Evolutionary conservation across 2,797 vertebrate genomes (phyloP), one percentile per base, ranked within the genome.

Genomic region (Pampus argenteus): DNA sequence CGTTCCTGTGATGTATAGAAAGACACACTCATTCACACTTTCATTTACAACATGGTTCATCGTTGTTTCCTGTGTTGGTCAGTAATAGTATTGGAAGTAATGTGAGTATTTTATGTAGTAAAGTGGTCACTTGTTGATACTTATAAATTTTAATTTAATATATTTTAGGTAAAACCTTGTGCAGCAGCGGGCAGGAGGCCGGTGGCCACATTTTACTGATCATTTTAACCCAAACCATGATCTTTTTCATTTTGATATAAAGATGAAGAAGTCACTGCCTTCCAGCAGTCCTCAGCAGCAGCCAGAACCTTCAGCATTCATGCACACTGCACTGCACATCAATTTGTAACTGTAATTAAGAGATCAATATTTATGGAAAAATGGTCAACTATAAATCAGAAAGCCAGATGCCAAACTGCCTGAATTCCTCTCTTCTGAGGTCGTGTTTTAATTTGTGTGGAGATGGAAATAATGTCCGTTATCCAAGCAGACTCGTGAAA

Each of bases 381-480:
- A 73, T 34, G 38, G 22, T 71, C 23, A 40, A 40, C 55, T 61
- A 51, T 38, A 48, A 66, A 48, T 52, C 52, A 74, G 13, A 74
- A 14, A 29, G 11, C 0, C 0, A 9, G 44, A 51, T 56, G 74
- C 54, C 73, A 83, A 75, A 69, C 69, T 56, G 64, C 55, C 51
- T 73, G 58, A 71, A 85, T 81, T 82, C 74, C 69, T 80, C 47
- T 57, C 34, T 58, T 57, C 65, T 47, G 40, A 56, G 55, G 50
- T 47, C 31, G 0, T 62, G 60, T 76, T 84, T 82, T 60, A 74
- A 61, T 79, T 78, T 23, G 22, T 68, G 26, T 4, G 7, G 34
- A 40, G 48, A 64, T 20, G 68, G 80, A 79, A 86, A 76, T 62
- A 55, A 44, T 0, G 49, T 65, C 15, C 15, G 31, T 57, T 55